Base-by-base conservation (phyloP, 2,797 vertebrate genomes). In the Premnoplex brunnescens region DNA sequence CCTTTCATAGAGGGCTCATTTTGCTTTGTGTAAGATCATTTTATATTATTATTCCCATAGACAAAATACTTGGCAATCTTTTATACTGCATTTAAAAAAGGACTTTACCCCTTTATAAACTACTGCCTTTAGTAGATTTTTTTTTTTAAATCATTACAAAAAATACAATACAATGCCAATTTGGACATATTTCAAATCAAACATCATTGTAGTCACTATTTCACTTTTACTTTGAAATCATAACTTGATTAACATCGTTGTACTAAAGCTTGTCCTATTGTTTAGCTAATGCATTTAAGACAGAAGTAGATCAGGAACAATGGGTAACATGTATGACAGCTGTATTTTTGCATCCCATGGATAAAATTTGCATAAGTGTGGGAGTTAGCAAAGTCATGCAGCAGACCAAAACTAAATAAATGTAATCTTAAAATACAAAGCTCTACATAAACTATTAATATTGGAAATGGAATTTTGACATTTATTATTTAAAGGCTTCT, bases 311-410 rank as follows among this genome's bases (percentile, higher is more conserved):
- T 87, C 2, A 4, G 51, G 80, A 95, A 96, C 87, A 97, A 97
- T 85, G 28, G 46, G 17, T 78, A 80, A 89, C 58, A 19, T 41
- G 14, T 64, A 88, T 73, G 82, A 88, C 85, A 94, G 76, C 55
- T 89, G 71, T 85, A 89, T 91, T 96, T 96, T 95, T 97, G 36
- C 60, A 89, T 62, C 19, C 73, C 32, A 49, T 88, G 68, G 74
- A 76, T 75, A 79, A 80, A 69, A 97, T 94, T 95, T 97, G 82
- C 77, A 34, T 84, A 74, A 60, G 34, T 63, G 92, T 95, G 43
- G 92, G 72, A 91, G 93, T 92, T 74, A 74, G 4, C 0, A 44
- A 88, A 95, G 82, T 95, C 69, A 88, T 80, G 62, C 23, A 88
- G 39, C 46, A 85, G 58, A 81, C 58, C 85, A 80, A 86, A 95